A percentile compares a stretch with the other conserved stretches of the same genome.
These are phyloP conservation scores for Orgyia antiqua DNA, from an alignment of 2,888 invertebrate species.

Conservation along the genomic window DNA sequence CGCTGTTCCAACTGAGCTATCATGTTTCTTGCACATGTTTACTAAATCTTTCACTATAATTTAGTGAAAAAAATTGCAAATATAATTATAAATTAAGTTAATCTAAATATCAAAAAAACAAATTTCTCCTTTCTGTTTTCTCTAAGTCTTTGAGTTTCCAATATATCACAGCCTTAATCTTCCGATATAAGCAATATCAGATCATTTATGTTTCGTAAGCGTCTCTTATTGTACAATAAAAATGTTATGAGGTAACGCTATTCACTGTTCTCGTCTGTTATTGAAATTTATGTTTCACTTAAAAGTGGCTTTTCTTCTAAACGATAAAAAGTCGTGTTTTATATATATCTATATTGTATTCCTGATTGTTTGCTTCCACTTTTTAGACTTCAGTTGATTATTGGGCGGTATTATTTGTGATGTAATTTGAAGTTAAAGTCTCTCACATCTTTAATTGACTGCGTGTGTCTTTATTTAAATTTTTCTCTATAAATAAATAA, in stretches of 20 bases:
- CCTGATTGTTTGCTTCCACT: slow-evolving; percentile 41
- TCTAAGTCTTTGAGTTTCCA: too few species aligned
- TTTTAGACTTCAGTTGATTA: neutral
- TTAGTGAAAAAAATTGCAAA: too few species aligned
- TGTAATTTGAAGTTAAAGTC: neutral
- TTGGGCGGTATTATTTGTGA: neutral
- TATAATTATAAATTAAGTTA: too few species aligned
- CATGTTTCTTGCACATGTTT: too few species aligned
- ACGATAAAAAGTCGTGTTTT: slow-evolving; percentile 48
- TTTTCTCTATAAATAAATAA: too few species aligned
- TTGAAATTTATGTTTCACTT: slow-evolving; percentile 67
- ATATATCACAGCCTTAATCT: slow-evolving; percentile 38
- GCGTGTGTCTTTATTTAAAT: too few species aligned
- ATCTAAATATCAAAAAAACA: too few species aligned
- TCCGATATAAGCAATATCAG: slow-evolving; percentile 60
- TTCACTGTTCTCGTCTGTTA: slow-evolving; percentile 71
- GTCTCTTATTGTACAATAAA: slow-evolving; percentile 72
- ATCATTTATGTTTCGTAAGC: slow-evolving; percentile 49
- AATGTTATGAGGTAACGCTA: slow-evolving; percentile 74
- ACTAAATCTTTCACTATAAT: too few species aligned
- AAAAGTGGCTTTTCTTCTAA: slow-evolving; percentile 54
- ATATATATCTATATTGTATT: slow-evolving; percentile 46
- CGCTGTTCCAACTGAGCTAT: too few species aligned
- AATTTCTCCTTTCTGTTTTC: too few species aligned
- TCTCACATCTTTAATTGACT: too few species aligned